A percentile compares a stretch with the other conserved stretches of the same genome.
Conservation (phyloP, 1,140 invertebrate species). For the Xylocopa sonorina region DNA sequence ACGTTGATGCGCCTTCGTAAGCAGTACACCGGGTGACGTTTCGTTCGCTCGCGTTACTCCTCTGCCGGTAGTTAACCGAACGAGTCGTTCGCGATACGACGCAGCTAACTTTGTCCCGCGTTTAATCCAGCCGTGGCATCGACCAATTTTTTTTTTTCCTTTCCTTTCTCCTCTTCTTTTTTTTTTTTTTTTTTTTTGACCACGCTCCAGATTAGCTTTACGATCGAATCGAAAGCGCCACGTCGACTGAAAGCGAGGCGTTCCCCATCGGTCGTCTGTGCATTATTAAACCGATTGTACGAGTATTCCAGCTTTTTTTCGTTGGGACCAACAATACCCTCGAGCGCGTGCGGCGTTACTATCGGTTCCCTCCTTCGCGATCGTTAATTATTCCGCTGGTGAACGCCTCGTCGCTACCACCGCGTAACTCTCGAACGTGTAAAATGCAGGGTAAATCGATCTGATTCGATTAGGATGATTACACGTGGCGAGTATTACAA, state of each 20-base stretch:
- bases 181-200: conserved; percentile 26
- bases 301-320: not conserved
- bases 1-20: conserved; percentile 16
- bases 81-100: conserved; percentile 28
- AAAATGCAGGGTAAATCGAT: too few species aligned
- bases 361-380: too few species aligned
- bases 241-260: not conserved
- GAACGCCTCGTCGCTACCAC: not conserved
- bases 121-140: conserved; percentile 1
- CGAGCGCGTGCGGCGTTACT: too few species aligned
- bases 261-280: too few species aligned
- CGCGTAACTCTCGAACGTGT: not conserved
- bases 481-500: too few species aligned
- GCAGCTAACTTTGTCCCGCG: conserved; percentile 20
- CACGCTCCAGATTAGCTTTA: conserved; percentile 18
- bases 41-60: not conserved
- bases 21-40: conserved; percentile 8
- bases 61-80: conserved; percentile 45
- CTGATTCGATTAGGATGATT: too few species aligned
- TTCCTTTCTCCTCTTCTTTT: too few species aligned
- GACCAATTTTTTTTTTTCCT: conserved; percentile 13
- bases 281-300: conserved; percentile 3
- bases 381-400: not conserved
- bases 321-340: not conserved
- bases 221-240: conserved; percentile 6